Conservation (phyloP, 2,888 invertebrate genomes). For the Acanthococcus lagerstroemiae region DNA sequence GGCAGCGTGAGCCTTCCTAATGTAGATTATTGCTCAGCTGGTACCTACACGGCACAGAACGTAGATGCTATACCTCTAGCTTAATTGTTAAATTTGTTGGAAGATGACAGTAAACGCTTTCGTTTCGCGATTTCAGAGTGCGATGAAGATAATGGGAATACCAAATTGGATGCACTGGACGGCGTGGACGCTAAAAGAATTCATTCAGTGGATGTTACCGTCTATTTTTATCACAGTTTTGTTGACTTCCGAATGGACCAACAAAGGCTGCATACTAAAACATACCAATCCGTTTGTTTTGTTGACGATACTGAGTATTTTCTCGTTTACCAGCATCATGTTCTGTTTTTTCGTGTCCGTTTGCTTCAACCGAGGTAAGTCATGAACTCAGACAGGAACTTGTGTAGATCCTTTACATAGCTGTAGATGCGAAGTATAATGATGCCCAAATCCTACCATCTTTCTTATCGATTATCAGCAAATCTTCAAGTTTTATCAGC, state of each 20-base stretch:
- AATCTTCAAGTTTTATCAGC: no score
- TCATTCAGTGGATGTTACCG: conserved; percentile 55
- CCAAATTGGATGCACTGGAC: conserved; percentile 74
- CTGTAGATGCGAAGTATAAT: no score
- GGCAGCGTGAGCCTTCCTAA: no score
- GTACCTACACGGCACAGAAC: no score
- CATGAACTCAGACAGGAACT: background rate
- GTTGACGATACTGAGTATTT: conserved; percentile 60
- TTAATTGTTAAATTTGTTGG: no score
- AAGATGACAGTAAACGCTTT: no score
- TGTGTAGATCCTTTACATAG: no score
- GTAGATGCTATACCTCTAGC: no score
- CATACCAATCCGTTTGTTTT: conserved; percentile 56
- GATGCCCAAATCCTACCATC: no score
- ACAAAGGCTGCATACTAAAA: conserved; percentile 50
- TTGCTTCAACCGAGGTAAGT: conserved; percentile 66
- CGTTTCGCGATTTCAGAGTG: no score
- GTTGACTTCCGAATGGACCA: conserved; percentile 32
- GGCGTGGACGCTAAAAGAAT: conserved; percentile 74
- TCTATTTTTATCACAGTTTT: conserved; percentile 47
- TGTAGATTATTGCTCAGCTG: no score
- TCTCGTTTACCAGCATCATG: conserved; percentile 57
- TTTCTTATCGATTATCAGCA: no score
- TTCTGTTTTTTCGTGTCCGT: conserved; percentile 72
- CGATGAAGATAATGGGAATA: conserved; percentile 87